A percentile compares a stretch with the other conserved stretches of the same genome.
These are phyloP conservation scores for Alentia gelatinosa DNA, from an alignment of 2,888 invertebrate species.

Conservation along the genomic window DNA sequence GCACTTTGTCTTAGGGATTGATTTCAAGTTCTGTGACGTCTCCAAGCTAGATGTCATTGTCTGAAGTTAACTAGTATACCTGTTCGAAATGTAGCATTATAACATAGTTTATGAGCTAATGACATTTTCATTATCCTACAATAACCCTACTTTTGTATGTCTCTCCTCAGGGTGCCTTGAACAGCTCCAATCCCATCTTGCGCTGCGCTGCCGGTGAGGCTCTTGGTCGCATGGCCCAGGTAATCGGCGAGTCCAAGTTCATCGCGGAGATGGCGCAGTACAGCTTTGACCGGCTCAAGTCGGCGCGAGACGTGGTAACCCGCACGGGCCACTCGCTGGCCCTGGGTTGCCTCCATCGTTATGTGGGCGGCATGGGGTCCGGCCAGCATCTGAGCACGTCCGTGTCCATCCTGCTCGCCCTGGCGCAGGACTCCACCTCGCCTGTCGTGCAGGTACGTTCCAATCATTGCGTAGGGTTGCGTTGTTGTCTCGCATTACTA, in stretches of 20 bases:
- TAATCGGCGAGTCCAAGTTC: conserved; percentile 91
- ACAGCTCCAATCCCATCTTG: conserved; percentile 83
- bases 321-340: conserved; percentile 93
- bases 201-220: conserved; percentile 97
- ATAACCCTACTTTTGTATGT: too few species aligned
- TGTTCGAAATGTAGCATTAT: too few species aligned
- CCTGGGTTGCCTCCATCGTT: conserved; percentile 96
- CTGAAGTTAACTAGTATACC: too few species aligned
- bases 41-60: too few species aligned
- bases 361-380: conserved; percentile 97
- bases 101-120: too few species aligned
- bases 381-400: conserved; percentile 96
- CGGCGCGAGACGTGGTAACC: conserved; percentile 92
- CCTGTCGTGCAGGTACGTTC: conserved; percentile 97
- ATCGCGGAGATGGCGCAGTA: conserved; percentile 94
- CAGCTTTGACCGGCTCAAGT: conserved; percentile 91
- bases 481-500: too few species aligned
- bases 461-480: too few species aligned
- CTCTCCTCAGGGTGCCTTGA: conserved; percentile 80
- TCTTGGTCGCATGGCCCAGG: conserved; percentile 94
- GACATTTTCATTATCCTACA: too few species aligned
- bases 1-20: too few species aligned
- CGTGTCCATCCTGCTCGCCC: conserved; percentile 94
- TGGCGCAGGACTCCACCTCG: conserved; percentile 95
- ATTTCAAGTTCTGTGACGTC: too few species aligned